Percentiles rank a stretch among this genome's conserved stretches.
These are phyloP conservation scores for Pangasius djambal DNA, from an alignment of 2,797 vertebrate genomes.

Conservation along the genomic window DNA sequence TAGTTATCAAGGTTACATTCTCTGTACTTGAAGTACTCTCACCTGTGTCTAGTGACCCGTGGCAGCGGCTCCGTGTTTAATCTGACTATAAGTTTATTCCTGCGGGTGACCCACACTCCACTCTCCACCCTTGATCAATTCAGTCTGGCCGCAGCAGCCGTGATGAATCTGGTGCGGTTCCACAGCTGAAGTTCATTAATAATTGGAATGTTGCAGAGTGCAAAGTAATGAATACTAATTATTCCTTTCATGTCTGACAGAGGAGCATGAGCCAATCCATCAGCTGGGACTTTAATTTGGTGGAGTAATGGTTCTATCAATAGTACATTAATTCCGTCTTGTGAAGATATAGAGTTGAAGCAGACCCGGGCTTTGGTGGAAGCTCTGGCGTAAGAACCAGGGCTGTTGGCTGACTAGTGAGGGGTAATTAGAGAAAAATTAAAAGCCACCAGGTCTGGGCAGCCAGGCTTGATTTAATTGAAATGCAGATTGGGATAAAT, in stretches of 20 bases:
- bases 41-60: conserved; percentile 64
- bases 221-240: conserved; percentile 99
- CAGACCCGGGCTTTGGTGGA: conserved; percentile 82
- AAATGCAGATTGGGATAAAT: conserved; percentile 89
- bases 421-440: conserved; percentile 97
- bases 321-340: conserved; percentile 99
- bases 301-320: conserved; percentile 99
- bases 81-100: conserved; percentile 81
- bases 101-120: conserved; percentile 77
- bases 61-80: conserved; percentile 74
- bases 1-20: conserved; percentile 3
- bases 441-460: conserved; percentile 85
- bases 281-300: conserved; percentile 99
- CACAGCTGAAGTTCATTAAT: conserved; percentile 99
- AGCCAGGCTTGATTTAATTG: conserved; percentile 93
- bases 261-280: conserved; percentile 96
- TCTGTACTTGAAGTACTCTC: background rate
- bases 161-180: conserved; percentile 93
- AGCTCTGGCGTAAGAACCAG: conserved; percentile 85
- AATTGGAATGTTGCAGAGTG: conserved; percentile 99
- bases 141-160: conserved; percentile 78
- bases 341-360: conserved; percentile 99
- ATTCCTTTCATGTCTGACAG: conserved; percentile 98
- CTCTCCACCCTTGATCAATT: conserved; percentile 87
- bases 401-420: conserved; percentile 84